Evolutionary conservation across 2,797 vertebrate species (phyloP), one percentile per base, ranked within the genome.

Genomic region (Hippopotamyrus pictus): DNA sequence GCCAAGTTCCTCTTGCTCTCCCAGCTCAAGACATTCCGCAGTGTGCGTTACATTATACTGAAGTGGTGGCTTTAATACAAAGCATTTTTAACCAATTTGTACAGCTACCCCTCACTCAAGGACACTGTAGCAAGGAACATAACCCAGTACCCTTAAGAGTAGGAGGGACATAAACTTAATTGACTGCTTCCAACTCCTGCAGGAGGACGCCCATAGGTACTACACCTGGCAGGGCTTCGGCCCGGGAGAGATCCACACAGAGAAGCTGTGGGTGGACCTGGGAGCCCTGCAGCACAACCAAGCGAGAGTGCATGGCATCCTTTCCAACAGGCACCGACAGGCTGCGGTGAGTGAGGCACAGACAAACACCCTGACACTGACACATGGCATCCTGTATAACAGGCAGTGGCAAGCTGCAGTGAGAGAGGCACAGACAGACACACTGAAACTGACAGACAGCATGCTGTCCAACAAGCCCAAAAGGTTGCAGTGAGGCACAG

Each of bases 241-340:
- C 69, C 97, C 97, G 0, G 90, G 92, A 0, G 97, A 99, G 7
- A 92, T 91, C 5, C 94, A 73, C 5, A 95, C 94, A 53, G 90
- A 93, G 85, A 94, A 96, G 51, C 92, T 98, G 51, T 99, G 98
- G 98, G 93, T 98, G 0, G 95, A 99, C 44, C 89, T 99, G 94
- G 93, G 94, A 0, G 69, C 91, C 0, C 93, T 95, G 91, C 96
- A 97, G 93, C 92, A 92, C 91, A 97, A 94, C 92, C 97, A 96
- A 90, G 97, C 96, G 90, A 95, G 95, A 92, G 95, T 99, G 88
- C 98, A 99, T 0, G 94, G 95, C 83, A 97, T 98, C 89, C 96
- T 99, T 46, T 99, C 98, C 92, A 99, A 97, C 88, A 94, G 97
- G 0, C 98, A 99, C 93, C 95, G 96, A 0, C 97, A 99, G 92